phyloP scores from a whole-genome alignment of 92 coral and sea anemone species.

The Epizoanthus rinbou region DNA sequence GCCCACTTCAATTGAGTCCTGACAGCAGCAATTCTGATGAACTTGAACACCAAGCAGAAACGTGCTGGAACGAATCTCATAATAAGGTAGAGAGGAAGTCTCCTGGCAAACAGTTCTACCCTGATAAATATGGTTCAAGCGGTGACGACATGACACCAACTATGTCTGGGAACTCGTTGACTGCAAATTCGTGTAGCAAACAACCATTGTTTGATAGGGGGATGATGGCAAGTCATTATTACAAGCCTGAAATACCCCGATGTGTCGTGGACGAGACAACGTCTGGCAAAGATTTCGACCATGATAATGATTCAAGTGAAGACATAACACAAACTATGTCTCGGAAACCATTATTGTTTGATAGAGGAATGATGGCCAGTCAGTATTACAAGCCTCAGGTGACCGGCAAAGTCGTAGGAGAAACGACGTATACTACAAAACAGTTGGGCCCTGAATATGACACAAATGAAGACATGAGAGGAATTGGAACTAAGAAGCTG shows the following conservation, averaged over 20 bases:
- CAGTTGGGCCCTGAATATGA: neutral
- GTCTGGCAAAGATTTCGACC: too few relatives aligned
- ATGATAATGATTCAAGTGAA: too few relatives aligned
- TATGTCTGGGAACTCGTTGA: neutral
- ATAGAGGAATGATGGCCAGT: too few relatives aligned
- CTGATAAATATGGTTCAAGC: neutral
- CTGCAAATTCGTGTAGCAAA: neutral
- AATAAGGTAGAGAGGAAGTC: too few relatives aligned
- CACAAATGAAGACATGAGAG: neutral
- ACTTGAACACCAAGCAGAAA: too few relatives aligned
- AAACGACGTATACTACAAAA: neutral
- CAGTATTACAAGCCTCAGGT: neutral
- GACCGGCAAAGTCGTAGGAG: neutral
- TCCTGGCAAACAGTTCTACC: neutral
- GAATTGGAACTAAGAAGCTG: neutral
- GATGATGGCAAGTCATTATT: neutral
- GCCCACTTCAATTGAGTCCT: too few relatives aligned
- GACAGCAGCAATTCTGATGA: too few relatives aligned
- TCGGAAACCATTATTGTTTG: too few relatives aligned
- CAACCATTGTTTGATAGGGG: neutral
- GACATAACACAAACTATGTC: too few relatives aligned
- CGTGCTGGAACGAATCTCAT: too few relatives aligned
- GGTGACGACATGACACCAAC: neutral
- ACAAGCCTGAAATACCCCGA: constrained; percentile 2
- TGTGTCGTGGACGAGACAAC: neutral